Evolutionary conservation across 2,888 invertebrate species (phyloP).

Genomic region (Ichneumoninae sp.): DNA sequence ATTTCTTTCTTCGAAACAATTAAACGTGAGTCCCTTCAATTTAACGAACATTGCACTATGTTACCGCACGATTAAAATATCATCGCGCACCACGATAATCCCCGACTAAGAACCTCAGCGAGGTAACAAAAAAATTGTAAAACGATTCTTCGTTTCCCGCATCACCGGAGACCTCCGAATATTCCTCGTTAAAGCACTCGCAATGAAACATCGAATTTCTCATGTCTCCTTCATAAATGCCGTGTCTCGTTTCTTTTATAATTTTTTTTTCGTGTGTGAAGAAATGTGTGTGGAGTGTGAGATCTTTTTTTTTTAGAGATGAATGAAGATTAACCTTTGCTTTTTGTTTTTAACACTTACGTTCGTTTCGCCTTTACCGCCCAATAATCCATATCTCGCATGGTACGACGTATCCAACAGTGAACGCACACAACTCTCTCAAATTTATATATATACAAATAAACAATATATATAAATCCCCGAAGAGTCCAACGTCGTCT

Average conservation of each 20-base stretch:
- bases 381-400: slow-evolving; percentile 83
- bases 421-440: slow-evolving; percentile 69
- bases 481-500: slow-evolving; percentile 32
- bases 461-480: slow-evolving; percentile 30
- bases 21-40: slow-evolving; percentile 5
- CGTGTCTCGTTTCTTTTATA: background rate
- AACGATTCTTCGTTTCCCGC: slow-evolving; percentile 15
- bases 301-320: background rate
- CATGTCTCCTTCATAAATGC: slow-evolving; percentile 10
- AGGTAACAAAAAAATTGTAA: slow-evolving; percentile 2
- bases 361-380: slow-evolving; percentile 83
- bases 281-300: slow-evolving; percentile 20
- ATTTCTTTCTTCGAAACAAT: slow-evolving; percentile 2
- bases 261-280: background rate
- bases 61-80: slow-evolving; percentile 13
- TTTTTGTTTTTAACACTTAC: slow-evolving; percentile 76
- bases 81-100: slow-evolving; percentile 17
- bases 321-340: slow-evolving; percentile 9
- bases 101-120: slow-evolving; percentile 1
- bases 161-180: background rate
- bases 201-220: slow-evolving; percentile 16
- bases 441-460: slow-evolving; percentile 44
- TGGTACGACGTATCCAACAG: slow-evolving; percentile 79
- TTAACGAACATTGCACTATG: slow-evolving; percentile 18
- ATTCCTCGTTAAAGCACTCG: slow-evolving; percentile 19